Evolutionary conservation across 2,797 vertebrate genomes (phyloP), one percentile per base, ranked within the genome.

Genomic region (Miichthys miiuy): DNA sequence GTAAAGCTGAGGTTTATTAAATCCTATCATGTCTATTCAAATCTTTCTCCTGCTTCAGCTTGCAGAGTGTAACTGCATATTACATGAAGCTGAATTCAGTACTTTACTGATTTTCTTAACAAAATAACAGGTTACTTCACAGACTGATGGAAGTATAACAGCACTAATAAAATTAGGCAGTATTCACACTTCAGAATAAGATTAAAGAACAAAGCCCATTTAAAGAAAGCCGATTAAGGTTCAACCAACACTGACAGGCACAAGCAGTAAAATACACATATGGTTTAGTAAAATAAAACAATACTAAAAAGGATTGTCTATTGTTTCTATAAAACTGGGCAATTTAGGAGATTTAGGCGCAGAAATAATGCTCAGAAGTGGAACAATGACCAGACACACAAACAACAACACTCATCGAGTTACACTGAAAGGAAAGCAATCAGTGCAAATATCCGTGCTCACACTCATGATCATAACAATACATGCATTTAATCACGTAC

Each of bases 141-240:
- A 1, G 42, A 55, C 16, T 61, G 18, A 38, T 17, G 25, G 41
- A 44, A 12, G 13, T 55, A 21, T 47, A 52, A 34, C 44, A 34
- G 57, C 17, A 6, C 23, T 70, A 51, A 79, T 72, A 65, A 17
- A 68, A 77, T 48, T 16, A 68, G 46, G 27, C 34, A 38, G 71
- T 44, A 66, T 47, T 9, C 5, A 52, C 34, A 41, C 38, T 23
- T 20, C 14, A 61, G 44, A 56, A 56, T n/a, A 1, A 65, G 72
- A 68, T 65, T 68, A 57, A 64, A 79, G 47, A 38, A 18, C 16
- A 63, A 54, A 34, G 48, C 25, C 4, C n/a, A 68, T 56, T 51
- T 42, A 8, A 64, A 58, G 14, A 21, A 77, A 21, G 4, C 7
- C 1, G 0, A 17, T 44, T 64, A 30, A 47, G 76, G 23, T 4